Percentiles rank a stretch among this genome's conserved stretches.
phyloP scores from a whole-genome alignment of 2,113 vertebrate genomes.

The Datnioides undecimradiatus region DNA sequence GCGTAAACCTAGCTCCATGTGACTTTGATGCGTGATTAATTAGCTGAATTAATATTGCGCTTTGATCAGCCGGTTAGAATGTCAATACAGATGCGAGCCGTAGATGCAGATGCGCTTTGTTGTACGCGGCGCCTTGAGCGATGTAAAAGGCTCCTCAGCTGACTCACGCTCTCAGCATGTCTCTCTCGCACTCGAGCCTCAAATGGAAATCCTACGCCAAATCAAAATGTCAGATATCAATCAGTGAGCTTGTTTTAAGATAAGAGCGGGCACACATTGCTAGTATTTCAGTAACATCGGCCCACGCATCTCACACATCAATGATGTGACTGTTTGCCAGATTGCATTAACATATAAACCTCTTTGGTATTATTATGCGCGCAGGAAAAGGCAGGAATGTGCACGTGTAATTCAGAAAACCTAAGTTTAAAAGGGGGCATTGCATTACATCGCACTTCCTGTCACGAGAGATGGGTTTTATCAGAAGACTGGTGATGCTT shows the following conservation, averaged over 20 bases:
- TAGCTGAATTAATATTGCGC: slow-evolving; percentile 55
- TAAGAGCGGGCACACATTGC: slow-evolving; percentile 19
- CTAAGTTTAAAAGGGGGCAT: neutral
- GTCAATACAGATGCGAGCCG: slow-evolving; percentile 52
- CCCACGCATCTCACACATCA: slow-evolving; percentile 44
- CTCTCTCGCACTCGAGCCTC: slow-evolving; percentile 40
- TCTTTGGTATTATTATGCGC: neutral
- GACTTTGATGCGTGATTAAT: slow-evolving; percentile 71
- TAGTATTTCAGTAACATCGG: slow-evolving; percentile 32
- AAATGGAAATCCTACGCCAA: slow-evolving; percentile 41
- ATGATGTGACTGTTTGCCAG: slow-evolving; percentile 48
- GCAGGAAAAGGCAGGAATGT: neutral
- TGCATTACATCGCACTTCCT: neutral
- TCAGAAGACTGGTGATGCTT: neutral
- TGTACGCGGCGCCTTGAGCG: slow-evolving; percentile 31
- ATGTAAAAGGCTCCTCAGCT: slow-evolving; percentile 44
- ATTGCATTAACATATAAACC: slow-evolving; percentile 32
- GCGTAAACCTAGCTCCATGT: slow-evolving; percentile 22
- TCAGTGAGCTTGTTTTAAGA: slow-evolving; percentile 53
- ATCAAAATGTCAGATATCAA: slow-evolving; percentile 69
- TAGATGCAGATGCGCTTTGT: slow-evolving; percentile 54
- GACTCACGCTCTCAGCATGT: slow-evolving; percentile 28
- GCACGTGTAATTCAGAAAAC: neutral
- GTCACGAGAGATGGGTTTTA: neutral
- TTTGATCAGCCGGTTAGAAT: slow-evolving; percentile 64